A percentile compares a stretch with the other conserved stretches of the same genome.
phyloP scores from a whole-genome alignment of 2,797 vertebrate genomes.

The Sternotherus odoratus region DNA sequence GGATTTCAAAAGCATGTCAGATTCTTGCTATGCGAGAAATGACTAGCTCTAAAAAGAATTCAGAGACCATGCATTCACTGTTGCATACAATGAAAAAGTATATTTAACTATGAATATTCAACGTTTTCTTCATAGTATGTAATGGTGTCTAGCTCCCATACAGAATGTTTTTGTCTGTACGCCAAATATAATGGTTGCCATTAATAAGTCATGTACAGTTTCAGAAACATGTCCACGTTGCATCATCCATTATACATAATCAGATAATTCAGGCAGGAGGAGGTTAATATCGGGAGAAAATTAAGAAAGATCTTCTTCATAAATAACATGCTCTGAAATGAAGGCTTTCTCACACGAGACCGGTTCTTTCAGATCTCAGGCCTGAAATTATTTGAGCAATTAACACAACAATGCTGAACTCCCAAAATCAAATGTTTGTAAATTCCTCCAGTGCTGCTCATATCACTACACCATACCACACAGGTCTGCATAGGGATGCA shows the following conservation, averaged over 20 bases:
- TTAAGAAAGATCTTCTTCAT: neutral
- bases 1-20: neutral
- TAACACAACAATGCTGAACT: neutral
- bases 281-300: neutral
- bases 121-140: neutral
- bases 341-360: neutral
- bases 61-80: neutral
- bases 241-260: neutral
- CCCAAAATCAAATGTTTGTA: neutral
- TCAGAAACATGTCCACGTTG: neutral
- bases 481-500: neutral
- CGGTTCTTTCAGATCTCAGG: neutral
- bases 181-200: neutral
- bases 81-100: rapidly evolving
- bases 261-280: neutral
- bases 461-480: rapidly evolving
- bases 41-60: rapidly evolving
- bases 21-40: neutral
- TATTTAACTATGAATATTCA: neutral
- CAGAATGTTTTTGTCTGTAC: neutral
- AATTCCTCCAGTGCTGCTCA: neutral
- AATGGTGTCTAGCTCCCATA: neutral
- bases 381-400: neutral
- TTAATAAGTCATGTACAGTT: neutral
- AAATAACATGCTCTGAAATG: neutral